Conservation (phyloP, 2,113 vertebrate genomes). For the Mesoclemmys tuberculata region DNA sequence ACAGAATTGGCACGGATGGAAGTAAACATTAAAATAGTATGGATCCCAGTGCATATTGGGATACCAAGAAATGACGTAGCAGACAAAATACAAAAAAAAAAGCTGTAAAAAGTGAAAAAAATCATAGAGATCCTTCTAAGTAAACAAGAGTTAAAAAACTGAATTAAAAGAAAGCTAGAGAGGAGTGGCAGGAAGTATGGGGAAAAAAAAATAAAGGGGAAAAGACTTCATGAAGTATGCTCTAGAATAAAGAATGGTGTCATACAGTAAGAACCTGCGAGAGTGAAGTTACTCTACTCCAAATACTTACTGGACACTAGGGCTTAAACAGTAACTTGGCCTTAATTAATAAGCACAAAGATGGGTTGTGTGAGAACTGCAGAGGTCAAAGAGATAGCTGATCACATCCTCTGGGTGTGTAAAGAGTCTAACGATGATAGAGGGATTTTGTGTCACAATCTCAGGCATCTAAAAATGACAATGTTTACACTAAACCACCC, state of each 20-base stretch:
- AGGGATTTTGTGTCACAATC: not conserved
- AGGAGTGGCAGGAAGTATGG: not conserved
- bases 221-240: not conserved
- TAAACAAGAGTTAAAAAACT: not conserved
- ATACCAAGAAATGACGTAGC: not conserved
- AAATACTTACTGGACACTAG: not conserved
- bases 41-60: not conserved
- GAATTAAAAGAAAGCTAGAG: not conserved
- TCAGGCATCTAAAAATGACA: not conserved
- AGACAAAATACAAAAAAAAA: not conserved
- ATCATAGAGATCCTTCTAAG: not conserved
- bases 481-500: not conserved
- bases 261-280: not conserved
- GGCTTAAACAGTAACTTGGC: not conserved
- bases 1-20: not conserved
- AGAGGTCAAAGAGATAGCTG: not conserved
- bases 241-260: not conserved
- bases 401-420: not conserved
- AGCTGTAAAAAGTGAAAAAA: too few species aligned
- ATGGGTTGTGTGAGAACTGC: not conserved
- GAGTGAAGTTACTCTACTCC: not conserved
- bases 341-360: not conserved
- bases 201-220: not conserved
- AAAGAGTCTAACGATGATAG: not conserved
- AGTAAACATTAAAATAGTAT: not conserved